Conservation (phyloP, 2,888 invertebrate genomes). For the Heliconius ethilla region DNA sequence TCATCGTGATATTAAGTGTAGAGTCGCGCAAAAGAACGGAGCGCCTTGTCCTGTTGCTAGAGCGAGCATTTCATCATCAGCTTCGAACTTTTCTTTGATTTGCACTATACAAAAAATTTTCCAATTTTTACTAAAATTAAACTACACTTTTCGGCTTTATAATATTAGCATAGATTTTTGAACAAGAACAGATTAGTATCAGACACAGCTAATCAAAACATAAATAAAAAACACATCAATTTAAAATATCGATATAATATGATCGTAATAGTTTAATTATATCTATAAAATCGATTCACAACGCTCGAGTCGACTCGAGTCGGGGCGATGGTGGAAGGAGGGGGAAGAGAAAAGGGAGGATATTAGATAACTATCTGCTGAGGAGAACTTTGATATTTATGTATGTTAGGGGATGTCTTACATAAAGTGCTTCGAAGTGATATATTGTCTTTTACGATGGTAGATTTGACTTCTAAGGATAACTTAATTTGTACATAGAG, state of each 20-base stretch:
- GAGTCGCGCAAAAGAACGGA: too few species aligned
- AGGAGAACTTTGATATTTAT: not conserved
- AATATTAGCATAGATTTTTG: not conserved
- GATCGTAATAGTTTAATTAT: constrained; percentile 7
- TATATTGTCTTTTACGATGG: not conserved
- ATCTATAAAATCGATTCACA: constrained; percentile 10
- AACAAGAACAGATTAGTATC: not conserved
- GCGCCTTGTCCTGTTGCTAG: too few species aligned
- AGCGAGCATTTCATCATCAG: too few species aligned
- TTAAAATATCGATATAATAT: constrained; percentile 4
- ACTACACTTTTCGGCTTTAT: too few species aligned
- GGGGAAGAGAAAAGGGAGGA: not conserved
- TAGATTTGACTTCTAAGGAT: not conserved
- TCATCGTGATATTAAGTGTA: too few species aligned
- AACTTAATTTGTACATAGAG: not conserved
- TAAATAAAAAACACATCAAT: not conserved
- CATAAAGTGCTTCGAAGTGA: not conserved
- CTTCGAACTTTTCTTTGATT: too few species aligned
- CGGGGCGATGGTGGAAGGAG: not conserved
- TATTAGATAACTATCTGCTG: constrained; percentile 12
- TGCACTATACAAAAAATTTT: too few species aligned
- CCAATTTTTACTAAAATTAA: too few species aligned
- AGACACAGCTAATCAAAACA: not conserved
- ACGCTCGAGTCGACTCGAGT: constrained; percentile 4
- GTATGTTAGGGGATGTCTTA: not conserved